Base-by-base conservation (phyloP, 2,797 vertebrate species). In the Bradypus variegatus region DNA sequence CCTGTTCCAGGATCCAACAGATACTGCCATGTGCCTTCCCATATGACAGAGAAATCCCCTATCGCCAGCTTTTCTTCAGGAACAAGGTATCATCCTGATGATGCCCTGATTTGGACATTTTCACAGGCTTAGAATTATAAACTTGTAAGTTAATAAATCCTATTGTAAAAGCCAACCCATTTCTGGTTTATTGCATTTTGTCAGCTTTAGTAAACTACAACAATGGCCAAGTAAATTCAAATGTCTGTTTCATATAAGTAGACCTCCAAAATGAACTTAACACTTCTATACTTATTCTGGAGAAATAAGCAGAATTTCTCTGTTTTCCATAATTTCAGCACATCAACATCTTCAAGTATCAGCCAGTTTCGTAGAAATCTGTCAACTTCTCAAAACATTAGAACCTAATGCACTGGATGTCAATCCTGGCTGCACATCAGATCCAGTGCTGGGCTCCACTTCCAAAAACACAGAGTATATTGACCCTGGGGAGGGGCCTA, bases 381-480 rank as follows among this genome's bases (percentile, higher is more conserved):
- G 27, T 19, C 3, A 12, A 77, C 2, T 1, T 29, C 38, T 55
- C 10, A 0, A 5, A 10, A 5, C 2, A 0, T 1, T n/a, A 2
- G 58, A 38, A 33, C 14, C 33, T 10, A 15, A 23, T 11, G 23
- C 27, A 29, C 18, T 10, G 2, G 31, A n/a, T 58, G 5, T 25
- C 31, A 5, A 1, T 15, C 45, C 53, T 18, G 38, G 73, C n/a
- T 76, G 36, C 8, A 19, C 16, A 1, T 7, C 2, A 15, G 31
- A 14, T 33, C 8, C 3, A 2, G 16, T 0, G 16, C 7, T 23
- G 45, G 21, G 77, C n/a, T 53, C 69, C 75, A 31, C 25, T 48
- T 67, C 45, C 12, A 36, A 19, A 31, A 76, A 67, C 5, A 78
- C 2, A 8, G 10, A 53, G 3, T 18, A 29, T 31, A 14, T 19